Base-by-base conservation (phyloP, 2,113 vertebrate species). In the Rhizomys pruinosus region DNA sequence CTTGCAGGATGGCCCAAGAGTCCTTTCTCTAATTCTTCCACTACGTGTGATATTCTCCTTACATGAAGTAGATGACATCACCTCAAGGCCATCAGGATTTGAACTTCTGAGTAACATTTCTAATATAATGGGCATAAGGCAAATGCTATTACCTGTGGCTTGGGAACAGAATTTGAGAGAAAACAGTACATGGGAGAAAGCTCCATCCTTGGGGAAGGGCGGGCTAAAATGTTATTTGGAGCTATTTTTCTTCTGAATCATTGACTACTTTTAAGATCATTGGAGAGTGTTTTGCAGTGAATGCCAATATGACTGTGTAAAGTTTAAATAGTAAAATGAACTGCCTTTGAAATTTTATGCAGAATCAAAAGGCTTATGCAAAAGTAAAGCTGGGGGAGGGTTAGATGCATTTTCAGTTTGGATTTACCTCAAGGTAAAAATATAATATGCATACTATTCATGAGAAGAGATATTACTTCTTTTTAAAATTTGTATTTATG, bases 371-470 rank as follows among this genome's bases (percentile, higher is more conserved):
- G 55, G 32, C 79, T 32, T 61, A 32, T 69, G 16, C 89, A 44
- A 76, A 94, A 20, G 12, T n/a, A 87, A 66, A 73, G 25, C 37
- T 96, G 29, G 25, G 37, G 57, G 59, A 90, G 32, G 73, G 63
- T 74, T 90, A 78, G 72, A 74, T 81, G 55, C 4, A 42, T 88
- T 95, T 96, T 64, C 52, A 92, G 66, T 82, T 76, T 95, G 61
- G 27, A 59, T 57, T 87, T 80, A 95, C 5, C 15, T 47, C 34
- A 72, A 80, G 73, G 55, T n/a, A 34, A 86, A 92, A 95, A 87
- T 89, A 95, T 89, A 69, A 87, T 89, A 71, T 74, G 27, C 76
- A 32, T 92, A 23, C 57, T 81, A 73, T 57, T 93, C 69, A 89
- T 89, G 34, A 92, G 52, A 71, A 73, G 66, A 86, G 69, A 55